Base-by-base conservation (phyloP, 1,140 invertebrate genomes). In the Habropoda laboriosa region DNA sequence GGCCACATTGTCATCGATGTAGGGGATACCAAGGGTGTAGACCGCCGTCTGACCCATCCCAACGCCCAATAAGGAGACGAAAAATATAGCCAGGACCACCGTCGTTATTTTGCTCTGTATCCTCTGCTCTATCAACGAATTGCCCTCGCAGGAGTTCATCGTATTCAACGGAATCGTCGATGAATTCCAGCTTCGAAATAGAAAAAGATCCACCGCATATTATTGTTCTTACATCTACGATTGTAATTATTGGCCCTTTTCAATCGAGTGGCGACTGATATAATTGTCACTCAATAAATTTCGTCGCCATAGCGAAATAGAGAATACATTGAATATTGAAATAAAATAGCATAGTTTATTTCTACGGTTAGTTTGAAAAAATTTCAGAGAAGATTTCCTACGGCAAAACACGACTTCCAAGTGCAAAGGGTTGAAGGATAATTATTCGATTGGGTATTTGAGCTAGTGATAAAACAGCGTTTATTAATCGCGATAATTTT, bases 1-100 rank as follows among this genome's bases (percentile, higher is more conserved):
- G 79, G 97, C 96, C 38, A 98, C 97, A 92, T 98, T 98, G 92
- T 98, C 98, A 86, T 98, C 98, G 60, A 98, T 97, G 89, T 98
- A 98, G 1, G 98, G 97, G 88, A 98, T 98, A 6, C 97, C 97
- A n/a, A 98, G 93, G 4, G 97, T 98, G 80, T 97, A 96, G n/a
- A 98, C 97, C 2, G 97, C 97, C 0, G 97, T 98, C 92, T 98
- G 97, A 1, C 97, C 97, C 91, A 98, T 96, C 42, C 98, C 98
- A n/a, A 98, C 97, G 51, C 97, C 96, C 38, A 98, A 93, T 66
- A 98, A 93, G 75, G 96, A 97, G 57, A 97, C 94, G 91, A 98
- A 98, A 92, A 98, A 97, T 92, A 98, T 97, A 38, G 95, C 95
- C 73, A 98, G 92, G 8, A 97, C 96, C 51, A 97, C 95, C 16